Conservation (phyloP, 2,888 invertebrate genomes). For the Epinotia ramella region DNA sequence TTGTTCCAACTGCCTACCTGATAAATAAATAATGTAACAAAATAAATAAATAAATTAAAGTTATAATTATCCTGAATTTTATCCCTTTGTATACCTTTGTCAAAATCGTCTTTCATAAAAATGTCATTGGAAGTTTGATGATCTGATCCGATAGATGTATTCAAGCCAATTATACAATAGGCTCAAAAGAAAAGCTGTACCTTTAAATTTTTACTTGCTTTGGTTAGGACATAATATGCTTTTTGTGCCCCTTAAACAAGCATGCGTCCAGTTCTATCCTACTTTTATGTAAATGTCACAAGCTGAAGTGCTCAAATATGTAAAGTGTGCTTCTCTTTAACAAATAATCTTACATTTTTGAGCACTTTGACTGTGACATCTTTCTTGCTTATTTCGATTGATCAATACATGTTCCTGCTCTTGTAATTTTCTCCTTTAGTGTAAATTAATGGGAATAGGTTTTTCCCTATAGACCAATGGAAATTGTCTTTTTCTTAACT, state of each 20-base stretch:
- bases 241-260: not conserved
- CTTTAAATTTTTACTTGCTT: too few species aligned
- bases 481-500: conserved; percentile 26
- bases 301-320: conserved; percentile 8
- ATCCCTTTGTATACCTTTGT: too few species aligned
- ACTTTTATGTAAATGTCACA: not conserved
- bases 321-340: not conserved
- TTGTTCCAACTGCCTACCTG: too few species aligned
- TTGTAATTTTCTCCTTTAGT: too few species aligned
- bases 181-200: not conserved
- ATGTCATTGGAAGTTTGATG: too few species aligned
- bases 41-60: too few species aligned
- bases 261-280: not conserved
- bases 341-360: not conserved
- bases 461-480: not conserved
- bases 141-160: too few species aligned
- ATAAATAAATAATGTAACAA: too few species aligned
- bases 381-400: conserved; percentile 20
- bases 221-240: not conserved
- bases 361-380: not conserved
- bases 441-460: too few species aligned
- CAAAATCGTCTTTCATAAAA: too few species aligned
- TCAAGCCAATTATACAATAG: too few species aligned
- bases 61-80: too few species aligned
- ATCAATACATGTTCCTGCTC: not conserved